Conservation (phyloP, 1,140 invertebrate genomes). For the Tetragnatha versicolor region DNA sequence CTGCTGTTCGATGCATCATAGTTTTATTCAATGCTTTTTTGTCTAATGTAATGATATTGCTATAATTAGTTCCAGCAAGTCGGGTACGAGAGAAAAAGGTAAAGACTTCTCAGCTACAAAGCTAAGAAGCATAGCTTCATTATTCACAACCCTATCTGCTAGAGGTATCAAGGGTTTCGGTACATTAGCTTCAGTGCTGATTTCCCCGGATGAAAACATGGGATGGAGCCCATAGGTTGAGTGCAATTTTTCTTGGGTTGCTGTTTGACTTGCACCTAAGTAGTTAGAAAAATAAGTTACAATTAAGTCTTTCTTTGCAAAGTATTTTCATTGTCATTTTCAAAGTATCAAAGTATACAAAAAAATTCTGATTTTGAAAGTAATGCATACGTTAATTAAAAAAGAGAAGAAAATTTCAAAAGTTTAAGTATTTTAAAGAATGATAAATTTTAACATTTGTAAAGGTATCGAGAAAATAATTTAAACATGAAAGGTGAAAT, state of each 20-base stretch:
- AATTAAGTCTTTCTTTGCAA: no score
- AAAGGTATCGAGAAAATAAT: no score
- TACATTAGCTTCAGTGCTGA: neutral
- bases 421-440: no score
- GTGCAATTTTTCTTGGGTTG: neutral
- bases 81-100: slow-evolving; percentile 4
- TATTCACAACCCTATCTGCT: slow-evolving; percentile 3
- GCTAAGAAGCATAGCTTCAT: slow-evolving; percentile 13
- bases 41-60: neutral
- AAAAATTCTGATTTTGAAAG: no score
- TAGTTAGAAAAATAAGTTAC: no score
- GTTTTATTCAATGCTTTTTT: neutral
- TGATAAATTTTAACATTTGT: no score
- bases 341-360: no score
- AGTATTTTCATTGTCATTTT: no score
- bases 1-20: slow-evolving; percentile 1
- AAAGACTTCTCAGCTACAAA: slow-evolving; percentile 21
- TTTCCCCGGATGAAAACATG: slow-evolving; percentile 1
- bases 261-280: neutral
- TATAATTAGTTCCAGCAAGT: neutral
- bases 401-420: no score
- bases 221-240: slow-evolving; percentile 15
- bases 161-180: neutral
- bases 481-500: no score
- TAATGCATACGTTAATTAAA: no score